phyloP scores from a whole-genome alignment of 2,888 invertebrate species.

The Zhengitettix transpicula region DNA sequence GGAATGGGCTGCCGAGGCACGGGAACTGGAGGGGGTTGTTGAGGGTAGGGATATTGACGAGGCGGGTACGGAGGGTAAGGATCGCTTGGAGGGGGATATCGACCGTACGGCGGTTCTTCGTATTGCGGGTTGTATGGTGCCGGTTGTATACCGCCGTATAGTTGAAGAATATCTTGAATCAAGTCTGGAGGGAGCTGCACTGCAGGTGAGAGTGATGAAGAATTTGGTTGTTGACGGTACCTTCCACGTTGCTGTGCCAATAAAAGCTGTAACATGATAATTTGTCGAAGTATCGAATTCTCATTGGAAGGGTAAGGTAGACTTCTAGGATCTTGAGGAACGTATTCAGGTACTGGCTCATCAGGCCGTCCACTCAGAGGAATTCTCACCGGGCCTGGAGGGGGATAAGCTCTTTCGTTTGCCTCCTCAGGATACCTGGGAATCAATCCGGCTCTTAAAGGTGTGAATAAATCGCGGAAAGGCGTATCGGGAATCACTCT shows the following conservation, averaged over 20 bases:
- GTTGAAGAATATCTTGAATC: constrained; percentile 5
- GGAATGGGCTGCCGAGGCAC: not conserved
- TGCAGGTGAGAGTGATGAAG: constrained; percentile 4
- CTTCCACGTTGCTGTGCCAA: no score
- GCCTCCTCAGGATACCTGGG: no score
- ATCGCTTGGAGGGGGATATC: not conserved
- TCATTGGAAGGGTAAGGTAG: no score
- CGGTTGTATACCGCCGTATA: not conserved
- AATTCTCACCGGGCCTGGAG: not conserved
- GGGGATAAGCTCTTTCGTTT: no score
- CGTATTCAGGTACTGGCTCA: no score
- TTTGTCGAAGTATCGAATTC: not conserved
- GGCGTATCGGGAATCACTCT: constrained; percentile 6
- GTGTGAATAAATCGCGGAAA: constrained; percentile 3
- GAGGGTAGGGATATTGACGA: not conserved
- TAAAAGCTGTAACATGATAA: not conserved
- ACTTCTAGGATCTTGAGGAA: no score
- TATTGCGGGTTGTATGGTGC: not conserved
- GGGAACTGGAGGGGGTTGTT: not conserved
- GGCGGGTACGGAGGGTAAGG: not conserved
- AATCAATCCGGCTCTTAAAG: not conserved
- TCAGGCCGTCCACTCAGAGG: not conserved
- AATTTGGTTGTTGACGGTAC: not conserved
- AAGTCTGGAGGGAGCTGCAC: constrained; percentile 9
- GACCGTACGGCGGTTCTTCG: not conserved